Base-by-base conservation (phyloP, 2,888 invertebrate species). In the Polyommatus icarus region DNA sequence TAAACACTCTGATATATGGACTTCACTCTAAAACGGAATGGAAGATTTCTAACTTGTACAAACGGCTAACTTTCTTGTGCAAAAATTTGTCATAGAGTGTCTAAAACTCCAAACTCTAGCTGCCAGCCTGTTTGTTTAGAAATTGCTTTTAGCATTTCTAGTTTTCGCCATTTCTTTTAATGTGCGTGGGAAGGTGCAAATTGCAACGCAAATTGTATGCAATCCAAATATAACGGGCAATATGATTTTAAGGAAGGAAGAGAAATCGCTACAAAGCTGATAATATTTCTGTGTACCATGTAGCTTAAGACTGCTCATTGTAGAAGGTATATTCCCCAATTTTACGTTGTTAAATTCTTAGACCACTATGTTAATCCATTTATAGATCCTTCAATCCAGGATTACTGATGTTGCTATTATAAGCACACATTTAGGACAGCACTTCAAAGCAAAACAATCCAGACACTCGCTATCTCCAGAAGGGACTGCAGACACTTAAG, bases 371-470 rank as follows among this genome's bases (percentile, higher is more conserved):
- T 61, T 61, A 61, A 67, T 18, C 18, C 29, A 10, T 67, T 32
- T 29, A 67, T 67, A 67, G 67, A 29, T 61, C 29, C 29, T 67
- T 29, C 24, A 67, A 67, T 67, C 29, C 67, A 29, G 67, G 67
- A 29, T 29, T 32, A 67, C 67, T 67, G 67, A 15, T 67, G 67
- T 67, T 67, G 78, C 79, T 78, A 79, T 79, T 78, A 77, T 79
- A 76, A 79, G 50, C 24, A 76, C 32, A 79, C 83, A 89, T 90
- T 88, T 84, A 86, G 88, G 87, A 80, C 86, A 83, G 84, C 90
- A 88, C 88, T 90, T 82, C 82, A 85, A 82, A 85, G 87, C 89
- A 87, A 86, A 85, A 85, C 84, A 84, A 86, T 84, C 80, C 88
- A 88, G 87, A 86, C 85, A 82, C 82, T 83, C 71, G 78, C 54